A percentile compares a stretch with the other conserved stretches of the same genome.
Evolutionary conservation across 2,113 vertebrate species (phyloP).

Genomic region (Calonectris borealis): DNA sequence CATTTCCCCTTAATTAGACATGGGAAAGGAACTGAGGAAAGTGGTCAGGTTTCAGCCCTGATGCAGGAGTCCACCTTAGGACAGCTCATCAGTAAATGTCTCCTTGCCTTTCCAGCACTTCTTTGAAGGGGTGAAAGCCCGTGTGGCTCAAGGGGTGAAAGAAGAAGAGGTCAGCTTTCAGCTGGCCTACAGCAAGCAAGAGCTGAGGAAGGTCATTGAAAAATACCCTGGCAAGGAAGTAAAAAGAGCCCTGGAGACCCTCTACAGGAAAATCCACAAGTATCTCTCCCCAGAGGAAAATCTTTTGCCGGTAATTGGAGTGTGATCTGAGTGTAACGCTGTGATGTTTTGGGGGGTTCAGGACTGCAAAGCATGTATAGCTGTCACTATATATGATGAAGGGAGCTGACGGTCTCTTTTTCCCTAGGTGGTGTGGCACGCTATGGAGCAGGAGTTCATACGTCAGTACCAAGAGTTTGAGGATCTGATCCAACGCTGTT

Average conservation of each 20-base stretch:
- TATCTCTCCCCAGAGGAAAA: slow-evolving; percentile 41
- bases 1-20: background rate
- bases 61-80: rapidly evolving
- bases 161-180: slow-evolving; percentile 66
- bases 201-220: slow-evolving; percentile 42
- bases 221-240: slow-evolving; percentile 60
- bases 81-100: background rate
- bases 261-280: slow-evolving; percentile 52
- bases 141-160: slow-evolving; percentile 54
- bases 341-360: no score
- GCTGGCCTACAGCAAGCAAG: slow-evolving; percentile 68
- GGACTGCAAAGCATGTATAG: rapidly evolving
- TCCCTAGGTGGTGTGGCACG: slow-evolving; percentile 37
- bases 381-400: background rate
- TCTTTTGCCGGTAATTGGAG: slow-evolving; percentile 21
- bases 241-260: slow-evolving; percentile 31
- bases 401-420: background rate
- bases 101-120: slow-evolving; percentile 38
- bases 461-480: slow-evolving; percentile 19
- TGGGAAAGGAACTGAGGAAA: background rate
- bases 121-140: slow-evolving; percentile 54
- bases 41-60: rapidly evolving
- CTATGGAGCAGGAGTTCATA: slow-evolving; percentile 36
- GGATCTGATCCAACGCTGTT: slow-evolving; percentile 42
- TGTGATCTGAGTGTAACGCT: rapidly evolving